Conservation (phyloP, 2,113 vertebrate species). For the Cryptotis parvus region DNA sequence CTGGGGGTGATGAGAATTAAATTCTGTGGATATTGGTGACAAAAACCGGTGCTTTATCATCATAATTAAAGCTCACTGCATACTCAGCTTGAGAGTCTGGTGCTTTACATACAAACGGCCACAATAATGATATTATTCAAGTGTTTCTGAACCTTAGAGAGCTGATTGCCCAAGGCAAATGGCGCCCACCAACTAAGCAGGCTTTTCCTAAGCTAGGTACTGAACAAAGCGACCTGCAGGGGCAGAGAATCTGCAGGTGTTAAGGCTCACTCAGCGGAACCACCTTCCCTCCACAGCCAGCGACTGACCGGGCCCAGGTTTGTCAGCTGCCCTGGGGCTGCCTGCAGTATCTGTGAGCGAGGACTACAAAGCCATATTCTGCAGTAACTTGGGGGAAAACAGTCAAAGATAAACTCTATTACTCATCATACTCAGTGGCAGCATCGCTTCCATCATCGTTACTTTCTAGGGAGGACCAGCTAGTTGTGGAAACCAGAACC, state of each 20-base stretch:
- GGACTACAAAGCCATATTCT: not conserved
- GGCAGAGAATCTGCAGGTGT: not conserved
- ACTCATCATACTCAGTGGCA: not conserved
- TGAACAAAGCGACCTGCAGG: not conserved
- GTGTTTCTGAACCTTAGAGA: not conserved
- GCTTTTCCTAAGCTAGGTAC: not conserved
- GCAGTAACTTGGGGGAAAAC: not conserved
- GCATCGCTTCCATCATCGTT: too few relatives aligned
- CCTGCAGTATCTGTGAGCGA: not conserved
- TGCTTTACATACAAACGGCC: not conserved
- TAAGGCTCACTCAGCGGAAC: too few relatives aligned
- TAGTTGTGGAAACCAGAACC: slow-evolving; percentile 11
- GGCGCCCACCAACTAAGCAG: not conserved
- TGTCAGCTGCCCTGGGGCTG: not conserved
- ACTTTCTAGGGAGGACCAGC: not conserved
- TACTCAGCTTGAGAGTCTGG: not conserved
- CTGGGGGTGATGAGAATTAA: too few relatives aligned
- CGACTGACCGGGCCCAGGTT: not conserved
- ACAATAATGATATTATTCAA: not conserved
- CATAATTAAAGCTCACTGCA: not conserved
- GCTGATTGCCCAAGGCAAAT: slow-evolving; percentile 25
- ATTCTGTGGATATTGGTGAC: not conserved
- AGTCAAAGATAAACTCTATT: not conserved
- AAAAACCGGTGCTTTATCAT: not conserved
- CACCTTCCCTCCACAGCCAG: not conserved